These are phyloP conservation scores for Cerceris rybyensis DNA, from an alignment of 2,888 invertebrate species.

Conservation along the genomic window DNA sequence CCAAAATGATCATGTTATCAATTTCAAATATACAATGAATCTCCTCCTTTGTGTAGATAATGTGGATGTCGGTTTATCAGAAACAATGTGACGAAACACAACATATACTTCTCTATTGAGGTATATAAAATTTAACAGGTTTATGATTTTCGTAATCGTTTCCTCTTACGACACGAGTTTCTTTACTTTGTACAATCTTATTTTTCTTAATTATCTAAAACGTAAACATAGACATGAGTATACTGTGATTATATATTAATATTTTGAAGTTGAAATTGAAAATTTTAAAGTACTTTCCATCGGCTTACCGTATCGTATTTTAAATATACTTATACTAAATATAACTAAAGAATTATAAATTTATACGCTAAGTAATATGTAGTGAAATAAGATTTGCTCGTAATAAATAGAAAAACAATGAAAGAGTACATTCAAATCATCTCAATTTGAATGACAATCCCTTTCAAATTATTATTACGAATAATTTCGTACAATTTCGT, in stretches of 20 bases:
- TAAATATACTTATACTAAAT: no score
- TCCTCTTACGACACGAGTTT: neutral
- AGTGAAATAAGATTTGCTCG: no score
- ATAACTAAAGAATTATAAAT: no score
- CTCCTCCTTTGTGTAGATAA: constrained; percentile 9
- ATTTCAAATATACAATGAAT: constrained; percentile 13
- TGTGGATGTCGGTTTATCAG: constrained; percentile 23
- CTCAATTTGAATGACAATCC: constrained; percentile 42
- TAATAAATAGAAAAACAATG: no score
- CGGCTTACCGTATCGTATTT: no score
- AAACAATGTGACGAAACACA: constrained; percentile 41
- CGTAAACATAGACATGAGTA: no score
- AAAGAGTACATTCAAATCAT: constrained; percentile 23
- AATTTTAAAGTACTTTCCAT: no score
- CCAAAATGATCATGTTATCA: constrained; percentile 29
- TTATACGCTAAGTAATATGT: no score
- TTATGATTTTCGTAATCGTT: constrained; percentile 23
- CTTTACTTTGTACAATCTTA: neutral
- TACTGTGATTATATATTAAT: no score
- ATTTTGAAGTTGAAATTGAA: no score
- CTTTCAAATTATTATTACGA: constrained; percentile 52
- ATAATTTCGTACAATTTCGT: constrained; percentile 52
- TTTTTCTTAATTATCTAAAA: no score
- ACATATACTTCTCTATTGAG: constrained; percentile 18
- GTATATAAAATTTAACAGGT: constrained; percentile 18